Evolutionary conservation across 2,797 vertebrate species (phyloP).

Genomic region (Ispidina lecontei): DNA sequence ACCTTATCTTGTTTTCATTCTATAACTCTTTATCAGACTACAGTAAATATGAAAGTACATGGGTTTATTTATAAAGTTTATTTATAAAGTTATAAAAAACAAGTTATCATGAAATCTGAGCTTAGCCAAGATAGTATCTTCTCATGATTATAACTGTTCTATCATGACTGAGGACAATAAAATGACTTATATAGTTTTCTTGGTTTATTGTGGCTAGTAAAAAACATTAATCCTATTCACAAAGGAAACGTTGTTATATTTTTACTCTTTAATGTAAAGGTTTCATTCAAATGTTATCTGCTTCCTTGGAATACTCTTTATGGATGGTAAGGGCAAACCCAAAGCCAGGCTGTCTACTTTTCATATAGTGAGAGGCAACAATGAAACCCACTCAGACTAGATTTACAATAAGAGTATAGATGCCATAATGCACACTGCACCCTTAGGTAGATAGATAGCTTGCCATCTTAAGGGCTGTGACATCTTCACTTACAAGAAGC

Average conservation of each 20-base stretch:
- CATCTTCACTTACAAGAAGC: neutral
- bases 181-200: constrained; percentile 34
- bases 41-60: neutral
- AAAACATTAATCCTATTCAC: neutral
- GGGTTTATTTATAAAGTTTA: constrained; percentile 32
- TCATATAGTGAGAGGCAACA: neutral
- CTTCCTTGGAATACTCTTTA: neutral
- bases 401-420: neutral
- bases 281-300: neutral
- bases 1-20: neutral
- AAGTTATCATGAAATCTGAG: constrained; percentile 37
- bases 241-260: constrained; percentile 18
- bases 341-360: neutral
- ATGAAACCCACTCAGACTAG: neutral
- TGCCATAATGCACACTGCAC: neutral
- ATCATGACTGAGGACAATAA: constrained; percentile 19
- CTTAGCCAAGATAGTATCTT: constrained; percentile 24
- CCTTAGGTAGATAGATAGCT: neutral
- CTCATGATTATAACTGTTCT: constrained; percentile 16
- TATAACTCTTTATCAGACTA: neutral
- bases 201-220: constrained; percentile 12
- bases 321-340: neutral
- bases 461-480: neutral
- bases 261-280: neutral
- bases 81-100: constrained; percentile 35